These are phyloP conservation scores for Scaptomyza hsui DNA, from an alignment of 1,140 invertebrate genomes.

Conservation along the genomic window DNA sequence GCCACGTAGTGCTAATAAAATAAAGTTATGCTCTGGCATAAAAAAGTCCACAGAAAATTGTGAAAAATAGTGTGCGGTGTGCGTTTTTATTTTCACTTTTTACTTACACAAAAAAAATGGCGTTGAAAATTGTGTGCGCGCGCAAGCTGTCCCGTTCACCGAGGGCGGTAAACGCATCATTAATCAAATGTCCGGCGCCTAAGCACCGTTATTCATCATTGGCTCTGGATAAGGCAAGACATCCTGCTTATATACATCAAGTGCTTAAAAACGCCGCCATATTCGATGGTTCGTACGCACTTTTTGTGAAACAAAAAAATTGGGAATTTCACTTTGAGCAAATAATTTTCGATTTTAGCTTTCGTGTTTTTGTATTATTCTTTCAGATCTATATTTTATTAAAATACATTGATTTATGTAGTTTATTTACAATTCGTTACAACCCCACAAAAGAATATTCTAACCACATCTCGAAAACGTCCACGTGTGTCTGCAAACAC, in stretches of 20 bases:
- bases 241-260: background rate
- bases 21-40: conserved; percentile 77
- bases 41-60: conserved; percentile 62
- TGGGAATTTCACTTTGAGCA: no score
- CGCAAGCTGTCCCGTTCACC: conserved; percentile 42
- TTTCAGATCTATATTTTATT: conserved; percentile 13
- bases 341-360: no score
- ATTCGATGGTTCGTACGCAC: conserved; percentile 40
- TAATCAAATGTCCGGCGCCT: conserved; percentile 83
- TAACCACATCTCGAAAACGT: background rate
- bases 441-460: background rate
- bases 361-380: no score
- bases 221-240: conserved; percentile 59
- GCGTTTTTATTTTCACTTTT: conserved; percentile 30
- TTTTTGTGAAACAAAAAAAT: conserved; percentile 14
- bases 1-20: conserved; percentile 82
- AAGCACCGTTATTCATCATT: conserved; percentile 83
- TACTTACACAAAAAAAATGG: conserved; percentile 50
- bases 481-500: conserved; percentile 31
- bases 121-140: conserved; percentile 65
- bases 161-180: conserved; percentile 80
- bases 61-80: conserved; percentile 65
- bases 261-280: conserved; percentile 36
- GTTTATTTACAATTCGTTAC: background rate
- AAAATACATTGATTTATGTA: conserved; percentile 3